Evolutionary conservation across 2,113 vertebrate species (phyloP).

Genomic region (Leucoraja erinaceus): DNA sequence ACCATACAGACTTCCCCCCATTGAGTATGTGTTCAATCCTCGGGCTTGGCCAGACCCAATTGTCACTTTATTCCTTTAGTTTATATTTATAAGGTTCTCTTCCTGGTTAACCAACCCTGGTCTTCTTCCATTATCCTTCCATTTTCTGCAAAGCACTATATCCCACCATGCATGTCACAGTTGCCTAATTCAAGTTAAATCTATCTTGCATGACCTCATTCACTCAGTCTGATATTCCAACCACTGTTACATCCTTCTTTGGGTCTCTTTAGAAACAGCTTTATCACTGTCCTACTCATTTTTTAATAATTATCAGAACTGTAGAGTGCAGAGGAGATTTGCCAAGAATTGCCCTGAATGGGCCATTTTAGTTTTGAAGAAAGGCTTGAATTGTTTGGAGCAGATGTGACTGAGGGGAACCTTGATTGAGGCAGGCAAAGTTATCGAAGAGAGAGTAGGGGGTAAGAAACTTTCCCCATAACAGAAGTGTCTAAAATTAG

Average conservation of each 20-base stretch:
- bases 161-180: not conserved
- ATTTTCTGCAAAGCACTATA: not conserved
- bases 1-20: not conserved
- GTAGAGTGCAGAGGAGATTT: too few species aligned
- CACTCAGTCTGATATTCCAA: not conserved
- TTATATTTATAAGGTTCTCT: not conserved
- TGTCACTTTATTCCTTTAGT: not conserved
- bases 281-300: not conserved
- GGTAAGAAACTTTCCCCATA: too few species aligned
- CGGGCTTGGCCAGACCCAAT: not conserved
- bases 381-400: too few species aligned
- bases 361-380: too few species aligned
- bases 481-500: too few species aligned
- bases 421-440: too few species aligned
- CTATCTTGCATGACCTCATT: not conserved
- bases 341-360: too few species aligned
- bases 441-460: too few species aligned
- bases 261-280: not conserved
- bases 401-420: too few species aligned
- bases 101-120: not conserved
- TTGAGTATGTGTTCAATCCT: not conserved
- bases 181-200: not conserved
- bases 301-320: not conserved
- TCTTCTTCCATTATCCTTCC: not conserved
- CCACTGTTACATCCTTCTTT: not conserved